phyloP scores from a whole-genome alignment of 2,113 vertebrate genomes.

The Cyphotilapia sp. region DNA sequence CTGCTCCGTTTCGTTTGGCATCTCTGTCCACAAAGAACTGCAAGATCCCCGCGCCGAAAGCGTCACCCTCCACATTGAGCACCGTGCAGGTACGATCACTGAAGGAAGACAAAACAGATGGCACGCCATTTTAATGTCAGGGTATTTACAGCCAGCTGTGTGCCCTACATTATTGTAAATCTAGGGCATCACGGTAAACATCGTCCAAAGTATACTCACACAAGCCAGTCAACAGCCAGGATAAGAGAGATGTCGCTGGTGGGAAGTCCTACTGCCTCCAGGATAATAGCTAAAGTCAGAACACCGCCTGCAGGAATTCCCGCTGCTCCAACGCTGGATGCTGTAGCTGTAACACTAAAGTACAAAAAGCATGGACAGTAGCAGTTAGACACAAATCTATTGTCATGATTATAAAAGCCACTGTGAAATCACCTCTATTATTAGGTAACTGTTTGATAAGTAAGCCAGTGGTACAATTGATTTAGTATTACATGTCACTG shows the following conservation, averaged over 20 bases:
- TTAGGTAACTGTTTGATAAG: background rate
- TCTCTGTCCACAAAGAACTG: constrained; percentile 73
- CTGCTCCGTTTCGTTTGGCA: background rate
- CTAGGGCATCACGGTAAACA: background rate
- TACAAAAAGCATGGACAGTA: background rate
- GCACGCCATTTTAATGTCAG: background rate
- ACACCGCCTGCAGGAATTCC: constrained; percentile 86
- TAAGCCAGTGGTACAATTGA: background rate
- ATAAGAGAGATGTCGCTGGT: constrained; percentile 83
- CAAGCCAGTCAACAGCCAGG: constrained; percentile 88
- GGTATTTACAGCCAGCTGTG: background rate
- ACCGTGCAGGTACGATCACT: constrained; percentile 89
- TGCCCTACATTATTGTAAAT: background rate
- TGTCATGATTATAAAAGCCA: background rate
- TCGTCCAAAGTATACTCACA: constrained; percentile 72
- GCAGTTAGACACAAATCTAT: background rate
- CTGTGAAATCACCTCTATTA: background rate
- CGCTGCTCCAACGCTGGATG: constrained; percentile 86
- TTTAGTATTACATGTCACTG: background rate
- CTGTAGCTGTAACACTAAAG: constrained; percentile 82
- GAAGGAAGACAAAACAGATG: background rate
- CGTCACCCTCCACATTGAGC: constrained; percentile 86
- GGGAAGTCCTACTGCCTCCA: constrained; percentile 81
- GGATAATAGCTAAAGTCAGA: constrained; percentile 84
- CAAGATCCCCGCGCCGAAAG: constrained; percentile 82